Conservation (phyloP, 2,113 vertebrate species). For the Rhinoptilus africanus region DNA sequence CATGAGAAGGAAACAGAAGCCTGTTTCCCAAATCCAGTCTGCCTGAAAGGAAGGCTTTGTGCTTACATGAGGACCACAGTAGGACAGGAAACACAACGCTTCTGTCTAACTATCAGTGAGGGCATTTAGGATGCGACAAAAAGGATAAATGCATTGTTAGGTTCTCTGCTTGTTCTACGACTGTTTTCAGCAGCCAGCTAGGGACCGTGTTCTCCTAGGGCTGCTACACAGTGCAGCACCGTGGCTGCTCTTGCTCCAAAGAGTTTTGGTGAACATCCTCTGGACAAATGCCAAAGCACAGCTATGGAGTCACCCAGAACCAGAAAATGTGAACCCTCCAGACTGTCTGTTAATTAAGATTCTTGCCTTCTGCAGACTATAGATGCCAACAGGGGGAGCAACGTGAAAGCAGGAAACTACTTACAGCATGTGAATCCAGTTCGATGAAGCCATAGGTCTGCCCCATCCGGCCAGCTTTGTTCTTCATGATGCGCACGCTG, state of each 20-base stretch:
- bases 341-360: background rate
- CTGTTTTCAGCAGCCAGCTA: background rate
- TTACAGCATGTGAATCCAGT: conserved; percentile 92
- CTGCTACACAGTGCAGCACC: background rate
- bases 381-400: background rate
- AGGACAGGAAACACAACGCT: background rate
- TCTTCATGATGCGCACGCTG: conserved; percentile 92
- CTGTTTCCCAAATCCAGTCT: background rate
- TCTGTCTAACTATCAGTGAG: background rate
- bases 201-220: background rate
- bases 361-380: background rate
- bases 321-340: background rate
- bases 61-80: fast-evolving
- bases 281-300: background rate
- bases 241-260: background rate
- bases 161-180: background rate
- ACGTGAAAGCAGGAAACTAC: background rate
- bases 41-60: background rate
- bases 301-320: background rate
- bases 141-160: background rate
- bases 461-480: conserved; percentile 81
- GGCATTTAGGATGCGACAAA: background rate
- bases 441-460: conserved; percentile 94
- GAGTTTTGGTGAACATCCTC: background rate
- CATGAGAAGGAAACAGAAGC: background rate